A percentile compares a stretch with the other conserved stretches of the same genome.
Evolutionary conservation across 2,797 vertebrate genomes (phyloP).

Genomic region (Allobates femoralis): DNA sequence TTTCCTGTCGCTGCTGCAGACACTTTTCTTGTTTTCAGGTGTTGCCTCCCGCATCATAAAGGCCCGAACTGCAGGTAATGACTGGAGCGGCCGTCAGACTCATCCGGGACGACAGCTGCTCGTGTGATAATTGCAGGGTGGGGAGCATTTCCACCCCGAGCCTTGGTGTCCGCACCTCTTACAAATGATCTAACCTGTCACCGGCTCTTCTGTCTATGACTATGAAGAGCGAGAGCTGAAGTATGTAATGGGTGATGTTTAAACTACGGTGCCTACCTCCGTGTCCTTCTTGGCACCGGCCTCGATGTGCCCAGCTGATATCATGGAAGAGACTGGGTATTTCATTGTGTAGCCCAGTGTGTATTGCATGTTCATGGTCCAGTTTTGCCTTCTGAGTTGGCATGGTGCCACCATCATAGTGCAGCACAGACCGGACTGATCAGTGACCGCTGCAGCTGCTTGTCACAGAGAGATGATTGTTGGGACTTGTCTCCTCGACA

Average conservation of each 20-base stretch:
- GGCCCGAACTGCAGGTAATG: neutral
- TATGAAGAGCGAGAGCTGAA: neutral
- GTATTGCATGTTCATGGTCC: too few species aligned
- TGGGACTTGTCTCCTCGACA: constrained; percentile 9
- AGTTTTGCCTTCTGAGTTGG: too few species aligned
- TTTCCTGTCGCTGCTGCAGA: neutral
- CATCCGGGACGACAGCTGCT: neutral
- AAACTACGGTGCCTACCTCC: too few species aligned
- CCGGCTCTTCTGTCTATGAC: neutral
- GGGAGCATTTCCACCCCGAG: neutral
- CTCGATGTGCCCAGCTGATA: too few species aligned
- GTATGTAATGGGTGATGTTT: neutral
- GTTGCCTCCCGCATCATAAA: neutral
- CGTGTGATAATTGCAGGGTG: constrained; percentile 41
- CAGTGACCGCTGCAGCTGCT: neutral
- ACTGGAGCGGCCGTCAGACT: neutral
- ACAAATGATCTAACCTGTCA: neutral
- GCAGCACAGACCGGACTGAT: too few species aligned
- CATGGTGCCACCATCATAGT: too few species aligned
- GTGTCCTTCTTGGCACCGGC: too few species aligned
- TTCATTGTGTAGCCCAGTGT: too few species aligned
- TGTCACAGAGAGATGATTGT: constrained; percentile 20
- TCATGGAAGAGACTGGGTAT: too few species aligned
- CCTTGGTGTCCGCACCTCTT: constrained; percentile 3
- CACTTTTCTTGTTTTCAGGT: neutral